Evolutionary conservation across 2,888 invertebrate genomes (phyloP), one percentile per base, ranked within the genome.

Genomic region (Leptogaster cylindrica): DNA sequence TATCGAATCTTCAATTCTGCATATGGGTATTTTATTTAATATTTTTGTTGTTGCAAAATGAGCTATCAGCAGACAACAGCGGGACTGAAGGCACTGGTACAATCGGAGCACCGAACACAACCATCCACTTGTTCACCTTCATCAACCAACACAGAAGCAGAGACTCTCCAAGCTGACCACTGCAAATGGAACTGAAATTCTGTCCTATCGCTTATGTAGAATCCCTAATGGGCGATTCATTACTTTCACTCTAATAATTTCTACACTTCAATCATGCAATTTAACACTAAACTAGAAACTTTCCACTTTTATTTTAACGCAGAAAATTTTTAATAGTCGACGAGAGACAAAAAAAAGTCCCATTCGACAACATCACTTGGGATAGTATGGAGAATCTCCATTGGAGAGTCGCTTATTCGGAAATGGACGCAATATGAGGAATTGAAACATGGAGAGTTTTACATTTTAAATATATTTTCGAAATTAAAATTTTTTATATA

Each of bases 71-170:
- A 18, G 44, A 46, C 64, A 18, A 48, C 48, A 23, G 55, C 23
- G n/a, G 36, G 31, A 33, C 23, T 36, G 31, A 33, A 36, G 31
- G 25, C n/a, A 44, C 18, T 18, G 50, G 12, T 16, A 36, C 12
- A 39, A 28, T 23, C 50, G 39, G 65, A 51, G 39, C 48, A 50
- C 33, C 64, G 27, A 25, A 64, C 64, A 64, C 64, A 64, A 64
- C 48, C 48, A 48, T 64, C 48, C 66, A 46, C 68, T 66, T 66
- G 68, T 66, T 66, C 63, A 68, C 68, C 64, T 64, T 68, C 66
- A 61, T 64, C 27, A 8, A 61, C 41, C n/a, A 18, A 58, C 46
- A 64, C 64, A 33, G 33, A 20, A 16, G 12, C 28, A 28, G 39
- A 46, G 28, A 18, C 39, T 48, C 64, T 25, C 44, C n/a, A 48